Percentiles rank a stretch among this genome's conserved stretches.
Conservation (phyloP, 2,113 vertebrate genomes). For the Setophaga coronata region DNA sequence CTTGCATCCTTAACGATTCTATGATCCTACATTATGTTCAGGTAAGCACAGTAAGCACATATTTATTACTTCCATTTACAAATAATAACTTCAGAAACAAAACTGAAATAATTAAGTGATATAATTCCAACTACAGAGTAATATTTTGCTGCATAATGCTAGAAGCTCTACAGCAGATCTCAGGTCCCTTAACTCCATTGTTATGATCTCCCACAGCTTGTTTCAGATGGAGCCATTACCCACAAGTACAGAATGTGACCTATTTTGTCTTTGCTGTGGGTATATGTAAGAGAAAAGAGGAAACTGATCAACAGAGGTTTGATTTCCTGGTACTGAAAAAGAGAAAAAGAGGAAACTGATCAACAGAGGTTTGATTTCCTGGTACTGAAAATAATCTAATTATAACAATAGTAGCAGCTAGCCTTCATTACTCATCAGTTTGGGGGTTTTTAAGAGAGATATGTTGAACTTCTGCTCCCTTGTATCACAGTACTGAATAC, state of each 20-base stretch:
- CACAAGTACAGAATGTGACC: background rate
- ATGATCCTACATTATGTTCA: background rate
- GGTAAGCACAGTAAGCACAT: background rate
- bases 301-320: background rate
- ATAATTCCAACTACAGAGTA: background rate
- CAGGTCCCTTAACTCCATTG: background rate
- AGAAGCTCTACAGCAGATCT: background rate
- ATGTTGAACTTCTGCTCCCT: background rate
- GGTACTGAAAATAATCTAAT: background rate
- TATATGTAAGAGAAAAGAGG: background rate
- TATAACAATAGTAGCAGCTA: background rate
- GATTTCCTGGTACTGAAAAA: background rate
- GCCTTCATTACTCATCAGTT: background rate
- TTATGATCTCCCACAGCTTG: background rate
- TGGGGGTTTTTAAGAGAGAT: accelerated
- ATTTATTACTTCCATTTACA: background rate
- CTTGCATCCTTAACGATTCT: background rate
- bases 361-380: background rate
- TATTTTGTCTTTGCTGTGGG: background rate
- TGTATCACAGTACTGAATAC: background rate
- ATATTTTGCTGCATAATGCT: background rate
- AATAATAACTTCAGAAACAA: background rate
- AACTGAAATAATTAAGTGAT: background rate
- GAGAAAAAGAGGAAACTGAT: background rate
- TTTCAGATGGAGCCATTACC: background rate